Evolutionary conservation across 2,113 vertebrate species (phyloP).

Genomic region (Craseonycteris thonglongyai): DNA sequence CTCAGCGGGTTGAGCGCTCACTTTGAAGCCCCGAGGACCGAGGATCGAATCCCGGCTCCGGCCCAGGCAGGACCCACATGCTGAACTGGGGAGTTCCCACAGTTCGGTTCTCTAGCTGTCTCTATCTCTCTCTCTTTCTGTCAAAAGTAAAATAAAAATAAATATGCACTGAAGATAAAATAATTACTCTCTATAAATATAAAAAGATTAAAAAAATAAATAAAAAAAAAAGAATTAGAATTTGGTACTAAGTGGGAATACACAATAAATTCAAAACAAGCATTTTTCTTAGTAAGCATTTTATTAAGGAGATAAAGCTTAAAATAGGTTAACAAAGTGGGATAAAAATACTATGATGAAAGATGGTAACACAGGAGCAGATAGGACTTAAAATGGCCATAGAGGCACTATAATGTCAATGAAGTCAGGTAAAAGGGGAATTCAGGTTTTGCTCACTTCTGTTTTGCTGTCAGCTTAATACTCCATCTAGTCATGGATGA

Average conservation of each 20-base stretch:
- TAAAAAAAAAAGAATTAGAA: too few relatives aligned
- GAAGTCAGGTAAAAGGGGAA: not conserved
- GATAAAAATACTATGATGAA: constrained; percentile 39
- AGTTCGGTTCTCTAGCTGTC: too few relatives aligned
- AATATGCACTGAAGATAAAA: too few relatives aligned
- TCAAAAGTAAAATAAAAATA: too few relatives aligned
- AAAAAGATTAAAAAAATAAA: too few relatives aligned
- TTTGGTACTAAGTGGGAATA: not conserved
- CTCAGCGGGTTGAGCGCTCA: too few relatives aligned
- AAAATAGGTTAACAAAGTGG: constrained; percentile 58
- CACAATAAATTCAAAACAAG: constrained; percentile 57
- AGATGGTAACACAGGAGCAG: constrained; percentile 29
- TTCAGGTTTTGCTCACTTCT: not conserved
- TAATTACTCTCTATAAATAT: too few relatives aligned
- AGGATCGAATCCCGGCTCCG: too few relatives aligned
- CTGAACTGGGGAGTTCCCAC: too few relatives aligned
- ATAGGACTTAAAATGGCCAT: constrained; percentile 47
- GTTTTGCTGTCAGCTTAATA: not conserved
- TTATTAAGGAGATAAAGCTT: constrained; percentile 66
- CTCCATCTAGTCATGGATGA: not conserved
- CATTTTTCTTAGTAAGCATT: constrained; percentile 61
- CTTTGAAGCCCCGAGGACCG: too few relatives aligned
- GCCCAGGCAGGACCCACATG: too few relatives aligned
- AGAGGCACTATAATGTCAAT: constrained; percentile 55
- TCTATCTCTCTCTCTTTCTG: too few relatives aligned